These are phyloP conservation scores for Cepaea nemoralis DNA, from an alignment of 1,140 invertebrate genomes.

Conservation along the genomic window DNA sequence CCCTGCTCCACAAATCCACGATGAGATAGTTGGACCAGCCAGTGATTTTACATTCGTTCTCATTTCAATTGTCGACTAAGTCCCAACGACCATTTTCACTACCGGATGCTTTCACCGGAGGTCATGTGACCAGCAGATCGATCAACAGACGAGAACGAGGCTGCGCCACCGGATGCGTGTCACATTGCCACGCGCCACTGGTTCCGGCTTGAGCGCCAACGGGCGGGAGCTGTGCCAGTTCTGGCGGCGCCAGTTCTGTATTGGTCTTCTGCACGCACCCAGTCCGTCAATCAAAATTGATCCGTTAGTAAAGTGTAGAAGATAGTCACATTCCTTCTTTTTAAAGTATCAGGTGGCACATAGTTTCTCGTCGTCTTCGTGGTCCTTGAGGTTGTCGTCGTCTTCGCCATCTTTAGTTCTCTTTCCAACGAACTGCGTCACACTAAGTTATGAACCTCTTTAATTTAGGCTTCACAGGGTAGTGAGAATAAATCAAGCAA, in stretches of 20 bases:
- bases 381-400: no score
- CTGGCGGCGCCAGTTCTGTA: neutral
- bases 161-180: constrained; percentile 22
- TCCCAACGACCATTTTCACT: neutral
- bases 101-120: neutral
- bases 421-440: no score
- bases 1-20: neutral
- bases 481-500: no score
- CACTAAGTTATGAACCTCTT: no score
- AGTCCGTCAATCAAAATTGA: constrained; percentile 20
- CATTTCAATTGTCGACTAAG: neutral
- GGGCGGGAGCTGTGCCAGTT: constrained; percentile 16
- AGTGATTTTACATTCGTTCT: neutral
- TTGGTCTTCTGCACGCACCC: constrained; percentile 16
- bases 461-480: no score
- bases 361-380: no score
- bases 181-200: neutral
- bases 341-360: no score
- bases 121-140: constrained; percentile 26
- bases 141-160: constrained; percentile 24
- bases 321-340: no score
- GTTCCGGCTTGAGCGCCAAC: constrained; percentile 25
- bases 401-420: no score
- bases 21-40: neutral
- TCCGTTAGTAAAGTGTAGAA: neutral